Conservation (phyloP, 2,888 invertebrate genomes). For the Nezara viridula region DNA sequence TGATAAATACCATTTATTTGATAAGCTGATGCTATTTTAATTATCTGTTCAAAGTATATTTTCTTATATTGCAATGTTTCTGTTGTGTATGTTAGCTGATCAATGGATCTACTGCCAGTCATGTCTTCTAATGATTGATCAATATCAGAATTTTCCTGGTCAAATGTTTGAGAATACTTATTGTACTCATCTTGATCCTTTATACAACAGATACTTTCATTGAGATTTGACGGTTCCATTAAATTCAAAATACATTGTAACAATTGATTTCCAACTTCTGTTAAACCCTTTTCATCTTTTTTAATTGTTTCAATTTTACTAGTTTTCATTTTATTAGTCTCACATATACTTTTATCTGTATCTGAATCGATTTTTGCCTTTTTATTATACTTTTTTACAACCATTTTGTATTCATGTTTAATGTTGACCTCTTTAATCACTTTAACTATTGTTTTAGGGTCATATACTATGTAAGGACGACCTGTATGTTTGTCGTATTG, state of each 20-base stretch:
- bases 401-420: constrained; percentile 27
- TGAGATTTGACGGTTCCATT: not conserved
- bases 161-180: not conserved
- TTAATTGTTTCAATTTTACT: not conserved
- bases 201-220: not conserved
- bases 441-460: constrained; percentile 30
- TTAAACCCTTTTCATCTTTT: constrained; percentile 5
- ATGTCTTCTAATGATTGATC: not conserved
- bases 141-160: not conserved
- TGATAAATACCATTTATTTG: not conserved
- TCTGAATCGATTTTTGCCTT: not conserved
- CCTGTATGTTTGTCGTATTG: constrained; percentile 26
- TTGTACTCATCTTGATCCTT: not conserved
- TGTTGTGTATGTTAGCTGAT: not conserved
- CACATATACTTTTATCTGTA: not conserved
- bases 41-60: not conserved
- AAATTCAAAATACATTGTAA: constrained; percentile 5
- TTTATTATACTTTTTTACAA: not conserved
- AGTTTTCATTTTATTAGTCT: not conserved
- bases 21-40: not conserved
- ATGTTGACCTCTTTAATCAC: constrained; percentile 10
- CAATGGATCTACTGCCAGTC: not conserved
- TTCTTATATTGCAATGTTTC: not conserved
- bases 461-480: not conserved
- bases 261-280: constrained; percentile 10